Evolutionary conservation across 2,888 invertebrate species (phyloP), one percentile per base, ranked within the genome.

Genomic region (Drosophila mimica): DNA sequence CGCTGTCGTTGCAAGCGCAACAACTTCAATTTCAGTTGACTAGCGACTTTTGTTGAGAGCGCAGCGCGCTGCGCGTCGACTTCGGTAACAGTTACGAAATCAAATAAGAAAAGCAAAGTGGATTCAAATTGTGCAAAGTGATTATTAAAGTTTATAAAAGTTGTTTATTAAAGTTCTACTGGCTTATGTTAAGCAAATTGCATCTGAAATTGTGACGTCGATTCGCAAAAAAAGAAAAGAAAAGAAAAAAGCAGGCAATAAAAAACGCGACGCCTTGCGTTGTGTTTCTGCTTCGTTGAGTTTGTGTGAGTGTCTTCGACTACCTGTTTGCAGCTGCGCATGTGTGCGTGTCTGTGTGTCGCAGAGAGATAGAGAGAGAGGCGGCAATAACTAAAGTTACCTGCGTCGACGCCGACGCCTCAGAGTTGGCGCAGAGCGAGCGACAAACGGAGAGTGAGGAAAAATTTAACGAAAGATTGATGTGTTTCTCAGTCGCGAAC

Each of bases 21-120:
- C 75, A 76, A 89, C 89, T 89, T 88, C 68, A 70, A 54, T 74
- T 81, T 88, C 78, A 86, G 76, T 90, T 86, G 65, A 63, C 69
- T 69, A 72, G 67, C 83, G 88, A 74, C 85, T 88, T 81, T 76
- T 89, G 82, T 61, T 61, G 72, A 64, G 73, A 73, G 71, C 76
- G 73, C 61, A 72, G 72, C 63, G 73, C 59, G 43, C 33, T 34
- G 68, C 63, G 57, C 73, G 68, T 76, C 76, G 69, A 64, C 66
- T 74, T 51, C 68, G 58, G 34, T 11, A 34, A 33, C 33, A 56
- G 30, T 51, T 48, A 53, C 49, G 63, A 74, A 20, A 74, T 59
- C 70, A 66, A 74, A 82, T 78, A 80, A 78, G 70, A 84, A 77
- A 40, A 31, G 33, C 58, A 73, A 43, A 17, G 1, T n/a, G 30